phyloP scores from a whole-genome alignment of 2,113 vertebrate species.

The Acanthisitta chloris region DNA sequence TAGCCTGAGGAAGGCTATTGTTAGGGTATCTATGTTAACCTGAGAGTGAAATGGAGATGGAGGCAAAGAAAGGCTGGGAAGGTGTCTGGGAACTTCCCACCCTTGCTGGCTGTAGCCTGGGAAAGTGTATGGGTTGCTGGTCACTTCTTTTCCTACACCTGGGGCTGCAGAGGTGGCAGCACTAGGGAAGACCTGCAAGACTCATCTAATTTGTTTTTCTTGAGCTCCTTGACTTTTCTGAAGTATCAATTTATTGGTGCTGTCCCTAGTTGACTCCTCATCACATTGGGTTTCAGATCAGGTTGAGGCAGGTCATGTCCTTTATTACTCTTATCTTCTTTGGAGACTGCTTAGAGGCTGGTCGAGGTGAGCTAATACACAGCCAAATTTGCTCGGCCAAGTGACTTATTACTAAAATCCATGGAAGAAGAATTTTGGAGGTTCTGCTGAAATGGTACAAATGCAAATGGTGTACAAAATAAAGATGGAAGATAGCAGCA shows the following conservation, averaged over 20 bases:
- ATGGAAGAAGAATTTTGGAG: neutral
- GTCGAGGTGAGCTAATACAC: neutral
- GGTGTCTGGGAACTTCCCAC: neutral
- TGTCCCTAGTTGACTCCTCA: neutral
- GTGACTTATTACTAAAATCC: neutral
- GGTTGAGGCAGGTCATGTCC: neutral
- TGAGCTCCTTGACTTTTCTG: neutral
- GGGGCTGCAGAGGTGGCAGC: neutral
- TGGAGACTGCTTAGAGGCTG: neutral
- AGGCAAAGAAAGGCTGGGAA: neutral
- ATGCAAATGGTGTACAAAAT: neutral
- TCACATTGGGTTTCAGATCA: rapidly evolving
- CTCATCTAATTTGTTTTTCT: neutral
- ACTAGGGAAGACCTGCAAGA: neutral
- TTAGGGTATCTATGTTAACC: neutral
- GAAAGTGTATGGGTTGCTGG: neutral
- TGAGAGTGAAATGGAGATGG: neutral
- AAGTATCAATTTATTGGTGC: neutral
- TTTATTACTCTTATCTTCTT: neutral
- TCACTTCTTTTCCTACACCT: neutral
- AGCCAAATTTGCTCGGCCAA: neutral
- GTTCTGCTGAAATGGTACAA: neutral
- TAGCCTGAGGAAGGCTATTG: neutral
- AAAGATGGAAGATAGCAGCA: neutral
- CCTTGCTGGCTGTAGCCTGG: neutral